These are phyloP conservation scores for Intellagama lesueurii DNA, from an alignment of 2,797 vertebrate genomes.

Conservation along the genomic window DNA sequence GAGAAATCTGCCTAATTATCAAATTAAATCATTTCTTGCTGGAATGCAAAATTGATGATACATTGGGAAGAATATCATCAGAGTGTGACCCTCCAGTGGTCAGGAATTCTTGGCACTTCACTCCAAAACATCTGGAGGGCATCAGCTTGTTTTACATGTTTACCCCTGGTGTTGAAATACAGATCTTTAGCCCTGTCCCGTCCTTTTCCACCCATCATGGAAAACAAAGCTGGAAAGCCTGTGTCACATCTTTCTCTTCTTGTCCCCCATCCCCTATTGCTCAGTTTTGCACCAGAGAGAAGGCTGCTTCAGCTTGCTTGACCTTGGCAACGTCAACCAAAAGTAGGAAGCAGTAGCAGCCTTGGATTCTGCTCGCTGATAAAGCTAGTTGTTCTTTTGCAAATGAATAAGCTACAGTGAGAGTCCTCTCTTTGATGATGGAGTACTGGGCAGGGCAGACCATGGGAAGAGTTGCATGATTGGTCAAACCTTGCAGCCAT, in stretches of 20 bases:
- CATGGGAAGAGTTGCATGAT: neutral
- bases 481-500: neutral
- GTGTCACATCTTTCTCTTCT: neutral
- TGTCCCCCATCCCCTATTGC: neutral
- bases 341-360: neutral
- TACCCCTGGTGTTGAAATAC: neutral
- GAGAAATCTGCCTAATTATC: too few relatives aligned
- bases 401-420: neutral
- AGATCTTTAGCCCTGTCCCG: neutral
- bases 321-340: neutral
- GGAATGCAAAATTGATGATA: too few relatives aligned
- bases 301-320: neutral
- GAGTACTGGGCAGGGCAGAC: neutral
- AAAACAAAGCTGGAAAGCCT: neutral
- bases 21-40: too few relatives aligned
- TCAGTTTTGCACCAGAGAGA: neutral
- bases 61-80: too few relatives aligned
- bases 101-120: neutral
- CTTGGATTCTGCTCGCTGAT: neutral
- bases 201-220: neutral
- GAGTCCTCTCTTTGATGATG: neutral
- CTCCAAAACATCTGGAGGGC: too few relatives aligned
- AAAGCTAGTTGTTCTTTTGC: neutral
- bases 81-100: neutral
- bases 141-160: too few relatives aligned